Evolutionary conservation across 2,797 vertebrate genomes (phyloP), one percentile per base, ranked within the genome.

Genomic region (Remorina albescens): DNA sequence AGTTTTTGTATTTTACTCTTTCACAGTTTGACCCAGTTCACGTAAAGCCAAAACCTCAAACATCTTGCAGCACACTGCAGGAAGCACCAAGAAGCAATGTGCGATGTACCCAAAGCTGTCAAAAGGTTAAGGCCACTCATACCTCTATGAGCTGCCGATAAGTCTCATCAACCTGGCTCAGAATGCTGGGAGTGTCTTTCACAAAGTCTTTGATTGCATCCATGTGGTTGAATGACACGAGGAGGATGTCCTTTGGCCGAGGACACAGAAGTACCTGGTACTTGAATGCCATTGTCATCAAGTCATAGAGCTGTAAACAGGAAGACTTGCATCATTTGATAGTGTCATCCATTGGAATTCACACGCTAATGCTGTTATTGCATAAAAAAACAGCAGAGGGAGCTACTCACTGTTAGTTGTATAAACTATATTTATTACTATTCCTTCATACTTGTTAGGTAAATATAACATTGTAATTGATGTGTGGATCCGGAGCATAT

Each of bases 221-320:
- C 96, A 99, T 95, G 83, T 99, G 98, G 89, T 99, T 99, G 91
- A 98, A 98, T 0, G 98, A 98, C 85, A 99, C 94, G 10, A 99
- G 95, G 66, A 99, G 93, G 50, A 99, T 93, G 87, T 99, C 98
- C 80, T 95, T 98, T 41, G 98, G 97, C 9, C 97, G 95, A 46
- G 96, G 95, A 78, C 97, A 99, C 58, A 99, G 93, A 62, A 99
- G 91, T 37, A 99, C 96, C 93, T 99, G 98, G 88, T 99, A 98
- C 86, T 99, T 99, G 93, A 99, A 98, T 65, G 98, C 98, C 98
- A 99, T 99, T 1, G 97, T 99, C 98, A 99, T 99, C 83, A 99
- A 94, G 86, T 99, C 98, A 37, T 99, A 99, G 3, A 99, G 96
- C 98, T 99, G 93, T 54, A 81, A 64, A 86, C 18, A 61, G 46